Conservation (phyloP, 64 coral and sea anemone genomes). For the Trachythela sp. region DNA sequence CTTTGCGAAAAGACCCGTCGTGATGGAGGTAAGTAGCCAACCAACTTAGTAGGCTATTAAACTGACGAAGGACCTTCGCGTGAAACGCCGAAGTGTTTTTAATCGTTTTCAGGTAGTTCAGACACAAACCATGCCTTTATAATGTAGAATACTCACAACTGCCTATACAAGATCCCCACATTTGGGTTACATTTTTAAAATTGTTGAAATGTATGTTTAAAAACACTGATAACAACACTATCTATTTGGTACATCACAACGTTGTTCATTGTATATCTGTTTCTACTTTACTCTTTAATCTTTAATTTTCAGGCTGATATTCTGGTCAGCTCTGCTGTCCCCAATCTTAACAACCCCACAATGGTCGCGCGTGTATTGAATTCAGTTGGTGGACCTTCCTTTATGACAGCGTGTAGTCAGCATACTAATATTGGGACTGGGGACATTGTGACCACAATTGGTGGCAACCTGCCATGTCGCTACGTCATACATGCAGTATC, state of each 20-base stretch:
- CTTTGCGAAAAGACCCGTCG: no score
- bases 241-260: not conserved
- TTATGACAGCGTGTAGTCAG: not conserved
- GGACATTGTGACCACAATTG: not conserved
- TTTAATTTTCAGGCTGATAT: constrained; percentile 6
- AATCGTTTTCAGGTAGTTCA: no score
- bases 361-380: not conserved
- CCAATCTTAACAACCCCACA: not conserved
- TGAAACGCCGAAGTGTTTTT: no score
- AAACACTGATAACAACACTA: no score
- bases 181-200: not conserved
- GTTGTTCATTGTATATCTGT: not conserved
- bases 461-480: not conserved
- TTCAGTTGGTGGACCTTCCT: constrained; percentile 12
- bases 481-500: constrained; percentile 13
- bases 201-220: no score
- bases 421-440: not conserved
- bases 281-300: not conserved
- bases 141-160: no score
- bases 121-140: not conserved
- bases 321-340: not conserved
- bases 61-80: no score
- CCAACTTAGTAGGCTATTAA: no score
- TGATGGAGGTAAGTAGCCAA: no score
- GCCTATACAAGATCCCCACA: not conserved